Evolutionary conservation across 2,113 vertebrate species (phyloP), one percentile per base, ranked within the genome.

Genomic region (Catharus minimus): DNA sequence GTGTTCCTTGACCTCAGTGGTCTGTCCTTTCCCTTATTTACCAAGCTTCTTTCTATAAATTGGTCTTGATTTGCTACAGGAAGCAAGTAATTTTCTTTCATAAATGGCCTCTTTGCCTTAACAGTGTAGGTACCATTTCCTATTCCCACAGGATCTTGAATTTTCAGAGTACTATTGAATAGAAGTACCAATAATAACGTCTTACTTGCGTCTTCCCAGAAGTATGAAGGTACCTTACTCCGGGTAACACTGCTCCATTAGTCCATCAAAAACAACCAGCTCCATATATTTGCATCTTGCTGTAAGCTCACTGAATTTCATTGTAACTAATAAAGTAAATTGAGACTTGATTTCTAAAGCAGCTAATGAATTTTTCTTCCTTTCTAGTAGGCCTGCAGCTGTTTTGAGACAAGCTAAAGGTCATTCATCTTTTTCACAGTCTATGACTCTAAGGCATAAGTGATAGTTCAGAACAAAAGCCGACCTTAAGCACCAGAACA

Each of bases 221-320:
- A 55, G 39, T 19, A 67, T 9, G 23, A 85, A 62, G 53, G 53
- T 8, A 49, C 26, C 15, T 74, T 73, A 78, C 47, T 74, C 69
- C 52, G 26, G 10, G 15, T 49, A 66, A 44, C 38, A 49, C 17
- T 66, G 53, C 23, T 62, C 22, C 47, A 32, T 41, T 41, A 66
- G 24, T 39, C 22, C 4, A 4, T 0, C 1, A 0, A 58, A 81
- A 52, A 69, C 10, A 74, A 66, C 9, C 39, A 82, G 9, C 28
- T 87, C 32, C 47, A 58, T 41, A 3, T 13, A 69, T 18, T 18
- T 60, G 6, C 24, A 65, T 33, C 38, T 69, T 78, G 52, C 56
- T 52, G 9, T 41, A 77, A 77, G 15, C 19, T 32, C 50, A 52
- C 9, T 69, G 38, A 36, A 41, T 53, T 83, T 80, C 60, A 68